A percentile compares a stretch with the other conserved stretches of the same genome.
phyloP scores from a whole-genome alignment of 2,113 vertebrate genomes.

The Cryptoleucopteryx plumbea region DNA sequence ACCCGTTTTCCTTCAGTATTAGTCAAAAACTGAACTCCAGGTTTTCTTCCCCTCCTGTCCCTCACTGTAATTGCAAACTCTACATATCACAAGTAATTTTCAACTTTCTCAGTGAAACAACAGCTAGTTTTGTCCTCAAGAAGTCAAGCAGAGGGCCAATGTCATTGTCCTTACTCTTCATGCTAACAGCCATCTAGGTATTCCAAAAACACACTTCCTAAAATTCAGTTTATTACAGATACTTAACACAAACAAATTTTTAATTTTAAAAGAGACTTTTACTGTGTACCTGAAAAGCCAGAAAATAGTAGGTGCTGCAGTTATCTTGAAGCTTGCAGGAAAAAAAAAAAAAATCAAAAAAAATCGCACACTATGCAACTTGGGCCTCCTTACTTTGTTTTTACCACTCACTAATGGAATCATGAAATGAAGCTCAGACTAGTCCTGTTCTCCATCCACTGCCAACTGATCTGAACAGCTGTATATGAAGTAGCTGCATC shows the following conservation, averaged over 20 bases:
- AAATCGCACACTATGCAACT: neutral
- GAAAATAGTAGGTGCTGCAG: neutral
- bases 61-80: neutral
- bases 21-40: neutral
- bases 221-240: too few relatives aligned
- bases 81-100: neutral
- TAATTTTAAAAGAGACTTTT: neutral
- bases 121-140: neutral
- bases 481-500: neutral
- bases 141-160: neutral
- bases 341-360: neutral
- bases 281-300: neutral
- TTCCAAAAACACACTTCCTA: neutral
- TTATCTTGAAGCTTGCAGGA: neutral
- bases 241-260: neutral
- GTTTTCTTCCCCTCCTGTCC: neutral
- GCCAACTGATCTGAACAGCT: neutral
- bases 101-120: neutral
- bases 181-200: neutral
- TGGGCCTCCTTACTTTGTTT: neutral
- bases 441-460: neutral
- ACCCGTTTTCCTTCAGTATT: neutral
- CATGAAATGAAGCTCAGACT: neutral
- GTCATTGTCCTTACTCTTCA: neutral
- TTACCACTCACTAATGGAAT: neutral